A percentile compares a stretch with the other conserved stretches of the same genome.
Conservation (phyloP, 53 echinoderm and acorn worm species). For the Luidia sarsii region DNA sequence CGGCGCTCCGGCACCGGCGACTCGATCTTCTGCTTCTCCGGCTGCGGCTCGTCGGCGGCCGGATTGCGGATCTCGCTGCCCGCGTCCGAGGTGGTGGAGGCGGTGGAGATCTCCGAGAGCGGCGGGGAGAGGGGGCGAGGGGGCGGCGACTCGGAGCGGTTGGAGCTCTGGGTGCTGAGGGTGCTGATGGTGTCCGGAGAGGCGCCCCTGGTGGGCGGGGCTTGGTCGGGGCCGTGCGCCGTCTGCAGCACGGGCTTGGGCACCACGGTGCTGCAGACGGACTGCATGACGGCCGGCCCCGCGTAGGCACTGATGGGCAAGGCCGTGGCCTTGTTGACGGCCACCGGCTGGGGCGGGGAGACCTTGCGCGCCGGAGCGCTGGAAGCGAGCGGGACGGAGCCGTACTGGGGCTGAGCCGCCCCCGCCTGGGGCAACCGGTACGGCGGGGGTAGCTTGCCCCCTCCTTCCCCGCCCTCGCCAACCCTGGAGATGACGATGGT, state of each 20-base stretch:
- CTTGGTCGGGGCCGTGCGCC: constrained; percentile 93
- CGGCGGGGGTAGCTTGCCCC: constrained; percentile 71
- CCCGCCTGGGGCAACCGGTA: constrained; percentile 65
- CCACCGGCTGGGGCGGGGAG: constrained; percentile 77
- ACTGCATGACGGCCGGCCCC: constrained; percentile 70
- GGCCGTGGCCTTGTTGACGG: constrained; percentile 81
- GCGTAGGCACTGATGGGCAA: constrained; percentile 64
- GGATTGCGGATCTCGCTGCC: constrained; percentile 63
- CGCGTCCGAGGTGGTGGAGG: constrained; percentile 67
- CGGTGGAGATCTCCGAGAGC: constrained; percentile 77
- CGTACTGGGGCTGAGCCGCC: constrained; percentile 26
- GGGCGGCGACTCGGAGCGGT: constrained; percentile 86
- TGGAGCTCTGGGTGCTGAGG: constrained; percentile 81
- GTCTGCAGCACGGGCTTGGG: constrained; percentile 93
- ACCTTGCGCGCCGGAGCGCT: constrained; percentile 42
- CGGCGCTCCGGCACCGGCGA: constrained; percentile 93
- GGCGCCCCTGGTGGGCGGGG: constrained; percentile 72
- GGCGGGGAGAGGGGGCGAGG: constrained; percentile 66
- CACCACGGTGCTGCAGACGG: constrained; percentile 79
- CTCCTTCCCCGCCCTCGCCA: constrained; percentile 15
- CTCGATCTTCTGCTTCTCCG: constrained; percentile 88
- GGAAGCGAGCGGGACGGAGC: constrained; percentile 12
- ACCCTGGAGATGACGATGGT: constrained; percentile 63
- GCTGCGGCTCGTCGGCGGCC: constrained; percentile 46
- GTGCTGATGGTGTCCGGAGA: constrained; percentile 98